A percentile compares a stretch with the other conserved stretches of the same genome.
phyloP scores from a whole-genome alignment of 2,113 vertebrate species.

The Rhynchomys soricoides region DNA sequence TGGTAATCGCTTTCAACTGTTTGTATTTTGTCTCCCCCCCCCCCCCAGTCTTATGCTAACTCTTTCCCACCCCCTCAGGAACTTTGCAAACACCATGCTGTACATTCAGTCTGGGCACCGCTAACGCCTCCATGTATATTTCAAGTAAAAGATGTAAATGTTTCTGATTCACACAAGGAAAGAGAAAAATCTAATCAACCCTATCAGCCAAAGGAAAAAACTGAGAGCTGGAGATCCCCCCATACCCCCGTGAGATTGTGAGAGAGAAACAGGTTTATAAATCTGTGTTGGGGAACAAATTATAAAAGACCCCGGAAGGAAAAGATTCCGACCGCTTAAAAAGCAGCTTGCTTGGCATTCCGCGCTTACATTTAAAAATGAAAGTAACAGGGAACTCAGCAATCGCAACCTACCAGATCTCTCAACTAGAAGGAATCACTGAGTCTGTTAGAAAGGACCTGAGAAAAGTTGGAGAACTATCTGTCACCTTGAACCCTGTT shows the following conservation, averaged over 20 bases:
- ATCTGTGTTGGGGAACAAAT: conserved; percentile 54
- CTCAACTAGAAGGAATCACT: neutral
- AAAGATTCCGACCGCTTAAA: conserved; percentile 51
- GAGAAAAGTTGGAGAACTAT: neutral
- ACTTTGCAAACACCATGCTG: conserved; percentile 80
- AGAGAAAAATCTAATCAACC: conserved; percentile 78
- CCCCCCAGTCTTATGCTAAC: conserved; percentile 76
- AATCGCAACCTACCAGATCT: neutral
- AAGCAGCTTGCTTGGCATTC: conserved; percentile 65
- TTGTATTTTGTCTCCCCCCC: conserved; percentile 69
- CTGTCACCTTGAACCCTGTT: neutral
- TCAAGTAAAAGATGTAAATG: conserved; percentile 70
- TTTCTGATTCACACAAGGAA: conserved; percentile 66
- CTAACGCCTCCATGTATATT: conserved; percentile 82
- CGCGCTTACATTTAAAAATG: neutral
- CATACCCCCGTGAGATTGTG: neutral
- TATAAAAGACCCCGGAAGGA: conserved; percentile 60
- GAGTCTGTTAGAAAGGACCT: neutral
- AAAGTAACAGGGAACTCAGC: conserved; percentile 39
- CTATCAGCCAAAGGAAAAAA: neutral
- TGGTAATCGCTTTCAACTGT: conserved; percentile 83
- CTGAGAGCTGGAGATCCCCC: neutral
- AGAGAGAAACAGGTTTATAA: conserved; percentile 57
- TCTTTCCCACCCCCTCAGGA: conserved; percentile 81
- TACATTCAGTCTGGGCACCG: conserved; percentile 82